These are phyloP conservation scores for Acropora tenuis DNA, from an alignment of 64 coral and sea anemone species.

Conservation along the genomic window DNA sequence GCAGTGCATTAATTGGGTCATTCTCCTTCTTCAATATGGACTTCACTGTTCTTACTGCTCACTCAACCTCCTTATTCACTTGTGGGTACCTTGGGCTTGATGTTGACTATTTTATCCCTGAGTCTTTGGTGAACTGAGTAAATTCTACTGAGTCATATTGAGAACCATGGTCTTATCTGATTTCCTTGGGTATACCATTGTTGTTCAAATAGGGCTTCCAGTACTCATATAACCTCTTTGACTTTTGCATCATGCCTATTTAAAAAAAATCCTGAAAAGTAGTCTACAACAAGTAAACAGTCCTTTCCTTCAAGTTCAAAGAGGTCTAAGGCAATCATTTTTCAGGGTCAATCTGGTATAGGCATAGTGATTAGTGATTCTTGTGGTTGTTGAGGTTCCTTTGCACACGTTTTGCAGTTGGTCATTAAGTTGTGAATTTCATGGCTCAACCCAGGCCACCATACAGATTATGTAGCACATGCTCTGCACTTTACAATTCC, in stretches of 20 bases:
- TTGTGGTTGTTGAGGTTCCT: too few relatives aligned
- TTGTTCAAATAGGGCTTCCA: slow-evolving; percentile 41
- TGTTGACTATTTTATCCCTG: slow-evolving; percentile 30
- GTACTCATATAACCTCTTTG: background rate
- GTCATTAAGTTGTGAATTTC: too few relatives aligned
- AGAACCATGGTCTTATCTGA: slow-evolving; percentile 58
- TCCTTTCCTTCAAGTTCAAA: slow-evolving; percentile 1
- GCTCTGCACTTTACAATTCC: slow-evolving; percentile 45
- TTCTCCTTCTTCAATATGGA: slow-evolving; percentile 41
- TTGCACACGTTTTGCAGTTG: too few relatives aligned
- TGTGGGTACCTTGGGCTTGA: slow-evolving; percentile 19
- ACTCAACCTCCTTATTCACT: slow-evolving; percentile 27
- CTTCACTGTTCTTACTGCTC: slow-evolving; percentile 43
- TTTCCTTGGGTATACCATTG: slow-evolving; percentile 59
- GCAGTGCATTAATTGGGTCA: slow-evolving; percentile 25
- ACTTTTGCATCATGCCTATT: slow-evolving; percentile 13
- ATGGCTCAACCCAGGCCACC: too few relatives aligned
- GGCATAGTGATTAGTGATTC: too few relatives aligned
- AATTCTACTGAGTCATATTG: slow-evolving; percentile 39
- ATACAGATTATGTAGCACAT: too few relatives aligned
- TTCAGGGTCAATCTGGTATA: too few relatives aligned
- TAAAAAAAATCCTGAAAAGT: slow-evolving; percentile 44
- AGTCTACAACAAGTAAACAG: slow-evolving; percentile 22
- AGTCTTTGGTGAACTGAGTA: slow-evolving; percentile 28
- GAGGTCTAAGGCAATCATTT: too few relatives aligned